phyloP scores from a whole-genome alignment of 2,888 invertebrate species.

The Sturmia bella region DNA sequence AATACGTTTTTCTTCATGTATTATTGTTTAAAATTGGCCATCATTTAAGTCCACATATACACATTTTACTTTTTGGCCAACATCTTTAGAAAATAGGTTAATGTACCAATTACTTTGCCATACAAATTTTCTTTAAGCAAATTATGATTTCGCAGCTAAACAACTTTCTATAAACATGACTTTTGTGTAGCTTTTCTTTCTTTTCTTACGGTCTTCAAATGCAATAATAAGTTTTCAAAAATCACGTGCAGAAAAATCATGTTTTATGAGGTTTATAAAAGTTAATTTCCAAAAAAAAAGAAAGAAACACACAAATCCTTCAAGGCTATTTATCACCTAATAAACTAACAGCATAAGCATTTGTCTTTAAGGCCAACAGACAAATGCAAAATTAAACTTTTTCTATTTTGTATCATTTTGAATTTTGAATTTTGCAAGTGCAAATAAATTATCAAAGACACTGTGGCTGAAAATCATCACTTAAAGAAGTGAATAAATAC shows the following conservation, averaged over 20 bases:
- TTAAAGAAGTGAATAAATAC: too few species aligned
- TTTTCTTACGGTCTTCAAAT: neutral
- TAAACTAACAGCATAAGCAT: conserved; percentile 64
- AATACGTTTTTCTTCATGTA: too few species aligned
- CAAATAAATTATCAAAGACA: conserved; percentile 21
- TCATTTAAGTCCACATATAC: conserved; percentile 19
- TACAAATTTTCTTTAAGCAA: conserved; percentile 40
- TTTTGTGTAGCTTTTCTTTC: conserved; percentile 12
- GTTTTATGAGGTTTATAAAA: conserved; percentile 23
- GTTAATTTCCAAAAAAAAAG: conserved; percentile 4
- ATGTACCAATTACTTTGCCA: conserved; percentile 41
- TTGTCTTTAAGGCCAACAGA: conserved; percentile 41
- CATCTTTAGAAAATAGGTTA: conserved; percentile 14
- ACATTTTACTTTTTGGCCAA: neutral
- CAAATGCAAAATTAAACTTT: conserved; percentile 28
- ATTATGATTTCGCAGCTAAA: conserved; percentile 38
- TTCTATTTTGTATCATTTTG: conserved; percentile 33
- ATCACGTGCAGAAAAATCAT: conserved; percentile 48
- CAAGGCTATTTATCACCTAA: conserved; percentile 67
- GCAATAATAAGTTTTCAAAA: conserved; percentile 38
- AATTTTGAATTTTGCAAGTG: conserved; percentile 50
- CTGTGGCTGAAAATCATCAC: too few species aligned
- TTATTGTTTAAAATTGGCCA: neutral
- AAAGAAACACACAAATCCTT: conserved; percentile 45
- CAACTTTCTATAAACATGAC: conserved; percentile 51